A percentile compares a stretch with the other conserved stretches of the same genome.
Evolutionary conservation across 2,113 vertebrate genomes (phyloP).

Genomic region (Turdus rufiventris): DNA sequence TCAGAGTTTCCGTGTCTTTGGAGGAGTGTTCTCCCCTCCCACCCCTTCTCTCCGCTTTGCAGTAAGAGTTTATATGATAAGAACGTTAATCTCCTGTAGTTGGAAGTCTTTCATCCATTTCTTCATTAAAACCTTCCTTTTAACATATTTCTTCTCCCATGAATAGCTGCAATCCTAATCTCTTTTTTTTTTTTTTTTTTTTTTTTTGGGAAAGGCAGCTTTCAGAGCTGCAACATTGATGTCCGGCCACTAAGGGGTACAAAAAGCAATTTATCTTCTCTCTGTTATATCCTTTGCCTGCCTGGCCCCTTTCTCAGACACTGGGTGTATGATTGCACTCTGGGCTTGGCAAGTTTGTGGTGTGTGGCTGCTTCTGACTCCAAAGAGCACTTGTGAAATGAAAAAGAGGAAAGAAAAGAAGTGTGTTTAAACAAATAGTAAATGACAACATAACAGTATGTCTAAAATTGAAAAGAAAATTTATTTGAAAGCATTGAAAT

Average conservation of each 20-base stretch:
- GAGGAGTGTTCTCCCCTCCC: neutral
- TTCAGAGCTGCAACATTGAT: conserved; percentile 17
- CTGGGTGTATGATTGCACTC: neutral
- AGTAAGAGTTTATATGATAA: neutral
- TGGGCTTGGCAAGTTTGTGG: neutral
- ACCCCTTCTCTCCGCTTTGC: neutral
- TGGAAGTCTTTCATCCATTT: neutral
- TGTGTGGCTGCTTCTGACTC: neutral
- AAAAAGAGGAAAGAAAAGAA: neutral
- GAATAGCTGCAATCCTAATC: neutral
- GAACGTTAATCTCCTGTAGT: neutral
- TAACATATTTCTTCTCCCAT: neutral
- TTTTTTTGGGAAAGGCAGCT: neutral
- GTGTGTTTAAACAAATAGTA: neutral
- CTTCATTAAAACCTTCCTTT: conserved; percentile 35
- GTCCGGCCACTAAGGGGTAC: neutral
- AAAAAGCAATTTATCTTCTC: neutral
- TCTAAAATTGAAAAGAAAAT: neutral
- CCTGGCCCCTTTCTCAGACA: neutral
- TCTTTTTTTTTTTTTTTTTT: neutral
- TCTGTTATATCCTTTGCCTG: neutral
- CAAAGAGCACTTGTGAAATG: neutral
- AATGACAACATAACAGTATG: neutral
- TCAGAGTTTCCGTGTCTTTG: neutral
- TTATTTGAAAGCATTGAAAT: neutral